Conservation (phyloP, 2,113 vertebrate species). For the Syngnathoides biaculeatus region DNA sequence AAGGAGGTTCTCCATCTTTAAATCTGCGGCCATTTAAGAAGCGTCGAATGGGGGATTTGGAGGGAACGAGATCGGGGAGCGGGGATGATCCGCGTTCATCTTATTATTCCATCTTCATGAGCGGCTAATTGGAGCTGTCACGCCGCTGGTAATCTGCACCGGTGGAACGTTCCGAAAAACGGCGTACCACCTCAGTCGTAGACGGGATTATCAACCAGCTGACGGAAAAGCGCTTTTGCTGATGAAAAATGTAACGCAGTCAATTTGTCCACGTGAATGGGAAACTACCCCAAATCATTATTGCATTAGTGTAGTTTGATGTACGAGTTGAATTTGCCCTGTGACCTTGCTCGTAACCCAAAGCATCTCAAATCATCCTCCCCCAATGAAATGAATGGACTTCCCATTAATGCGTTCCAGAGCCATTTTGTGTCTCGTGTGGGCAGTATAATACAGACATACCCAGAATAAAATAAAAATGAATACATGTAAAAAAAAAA, state of each 20-base stretch:
- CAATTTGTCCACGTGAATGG: neutral
- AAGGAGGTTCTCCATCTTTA: conserved; percentile 2
- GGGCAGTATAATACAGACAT: too few relatives aligned
- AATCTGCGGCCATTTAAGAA: neutral
- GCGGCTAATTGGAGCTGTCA: conserved; percentile 52
- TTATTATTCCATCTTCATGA: conserved; percentile 38
- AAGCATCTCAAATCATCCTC: neutral
- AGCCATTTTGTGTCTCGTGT: too few relatives aligned
- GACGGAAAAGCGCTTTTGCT: too few relatives aligned
- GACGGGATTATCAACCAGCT: neutral
- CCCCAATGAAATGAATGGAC: neutral
- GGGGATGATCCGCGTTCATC: conserved; percentile 21
- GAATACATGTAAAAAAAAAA: too few relatives aligned
- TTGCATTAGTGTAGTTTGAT: neutral
- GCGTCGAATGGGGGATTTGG: conserved; percentile 25
- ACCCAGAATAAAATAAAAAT: too few relatives aligned
- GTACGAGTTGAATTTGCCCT: neutral
- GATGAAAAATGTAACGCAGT: neutral
- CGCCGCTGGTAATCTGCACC: conserved; percentile 37
- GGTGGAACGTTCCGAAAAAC: neutral
- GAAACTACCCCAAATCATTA: neutral
- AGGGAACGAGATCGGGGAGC: conserved; percentile 19
- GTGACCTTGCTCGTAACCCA: neutral
- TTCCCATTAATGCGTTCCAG: too few relatives aligned
- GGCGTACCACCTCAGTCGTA: neutral